Evolutionary conservation across 2,113 vertebrate species (phyloP).

Genomic region (Erythrocebus patas): DNA sequence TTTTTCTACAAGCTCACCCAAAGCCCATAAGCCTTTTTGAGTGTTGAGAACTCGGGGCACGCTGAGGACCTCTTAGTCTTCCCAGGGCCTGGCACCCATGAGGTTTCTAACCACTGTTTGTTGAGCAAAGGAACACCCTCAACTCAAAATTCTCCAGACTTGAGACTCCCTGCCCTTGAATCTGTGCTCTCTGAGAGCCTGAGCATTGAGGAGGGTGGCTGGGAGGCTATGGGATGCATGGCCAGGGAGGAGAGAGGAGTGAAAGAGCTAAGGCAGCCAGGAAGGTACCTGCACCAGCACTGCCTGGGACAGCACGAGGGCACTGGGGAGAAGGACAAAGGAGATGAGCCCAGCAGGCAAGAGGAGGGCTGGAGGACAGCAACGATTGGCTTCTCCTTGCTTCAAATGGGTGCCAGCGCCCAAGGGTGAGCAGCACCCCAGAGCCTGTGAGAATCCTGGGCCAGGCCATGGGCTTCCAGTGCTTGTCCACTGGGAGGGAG

Average conservation of each 20-base stretch:
- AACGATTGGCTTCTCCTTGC: neutral
- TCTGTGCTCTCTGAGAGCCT: neutral
- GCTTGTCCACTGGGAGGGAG: neutral
- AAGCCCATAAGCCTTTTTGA: no score
- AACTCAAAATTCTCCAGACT: neutral
- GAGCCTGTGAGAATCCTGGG: neutral
- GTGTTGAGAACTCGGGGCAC: no score
- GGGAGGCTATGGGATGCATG: neutral
- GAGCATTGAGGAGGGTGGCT: neutral
- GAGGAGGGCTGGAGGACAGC: neutral
- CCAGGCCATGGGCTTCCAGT: fast-evolving
- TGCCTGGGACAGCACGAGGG: neutral
- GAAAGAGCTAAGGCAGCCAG: neutral
- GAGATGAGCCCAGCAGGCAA: neutral
- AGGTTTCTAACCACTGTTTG: neutral
- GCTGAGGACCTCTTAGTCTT: neutral
- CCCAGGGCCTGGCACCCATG: neutral
- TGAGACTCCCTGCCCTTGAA: neutral
- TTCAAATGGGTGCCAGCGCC: neutral
- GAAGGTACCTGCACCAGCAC: neutral
- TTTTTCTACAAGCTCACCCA: no score
- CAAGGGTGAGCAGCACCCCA: neutral
- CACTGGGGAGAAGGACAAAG: neutral
- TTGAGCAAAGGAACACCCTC: neutral
- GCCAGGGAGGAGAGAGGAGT: neutral